These are phyloP conservation scores for Cercopithecus petaurista DNA, from an alignment of 2,797 vertebrate species.

Conservation along the genomic window DNA sequence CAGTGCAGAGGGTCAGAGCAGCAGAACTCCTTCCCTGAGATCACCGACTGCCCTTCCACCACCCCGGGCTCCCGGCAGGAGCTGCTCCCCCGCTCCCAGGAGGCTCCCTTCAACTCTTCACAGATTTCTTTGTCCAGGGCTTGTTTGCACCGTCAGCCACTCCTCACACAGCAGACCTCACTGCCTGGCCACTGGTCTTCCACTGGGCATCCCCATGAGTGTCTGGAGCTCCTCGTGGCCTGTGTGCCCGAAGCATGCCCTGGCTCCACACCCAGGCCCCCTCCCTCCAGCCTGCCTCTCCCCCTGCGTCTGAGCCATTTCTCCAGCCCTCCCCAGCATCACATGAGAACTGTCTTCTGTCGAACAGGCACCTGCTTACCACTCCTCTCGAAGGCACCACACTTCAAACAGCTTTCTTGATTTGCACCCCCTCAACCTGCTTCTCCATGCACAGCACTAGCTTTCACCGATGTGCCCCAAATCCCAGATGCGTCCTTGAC, in stretches of 20 bases:
- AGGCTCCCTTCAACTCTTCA: neutral
- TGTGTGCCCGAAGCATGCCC: no score
- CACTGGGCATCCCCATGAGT: no score
- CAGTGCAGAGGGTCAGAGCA: neutral
- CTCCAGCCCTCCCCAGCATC: neutral
- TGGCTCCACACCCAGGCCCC: no score
- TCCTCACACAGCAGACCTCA: neutral
- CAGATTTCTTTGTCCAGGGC: neutral
- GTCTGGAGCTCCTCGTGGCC: neutral
- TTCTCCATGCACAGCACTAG: accelerated
- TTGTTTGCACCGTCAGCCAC: no score
- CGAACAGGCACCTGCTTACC: no score
- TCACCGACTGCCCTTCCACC: accelerated
- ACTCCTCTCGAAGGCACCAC: no score
- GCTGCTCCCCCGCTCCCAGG: neutral
- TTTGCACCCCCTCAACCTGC: neutral
- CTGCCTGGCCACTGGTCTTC: accelerated
- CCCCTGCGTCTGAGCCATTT: accelerated
- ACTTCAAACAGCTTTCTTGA: neutral
- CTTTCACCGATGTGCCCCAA: neutral
- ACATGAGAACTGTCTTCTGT: neutral
- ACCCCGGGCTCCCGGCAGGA: neutral
- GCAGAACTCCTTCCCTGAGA: neutral
- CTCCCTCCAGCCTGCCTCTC: neutral
- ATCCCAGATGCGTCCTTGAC: neutral